These are phyloP conservation scores for Mobula hypostoma DNA, from an alignment of 2,113 vertebrate species.

Conservation along the genomic window DNA sequence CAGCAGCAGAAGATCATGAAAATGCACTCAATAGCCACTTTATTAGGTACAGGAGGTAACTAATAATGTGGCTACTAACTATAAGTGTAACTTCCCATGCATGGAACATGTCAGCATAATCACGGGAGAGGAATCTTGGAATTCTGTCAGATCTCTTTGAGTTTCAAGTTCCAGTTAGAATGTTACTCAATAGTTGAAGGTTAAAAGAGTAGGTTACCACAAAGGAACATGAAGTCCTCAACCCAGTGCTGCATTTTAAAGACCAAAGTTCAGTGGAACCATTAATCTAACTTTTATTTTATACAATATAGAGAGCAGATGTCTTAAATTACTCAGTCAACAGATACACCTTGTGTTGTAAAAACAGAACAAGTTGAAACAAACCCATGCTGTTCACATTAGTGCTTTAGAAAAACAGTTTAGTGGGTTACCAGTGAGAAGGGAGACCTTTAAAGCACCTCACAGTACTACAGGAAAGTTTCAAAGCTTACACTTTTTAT, in stretches of 20 bases:
- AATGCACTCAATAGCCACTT: no score
- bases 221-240: constrained; percentile 14
- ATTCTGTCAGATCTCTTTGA: not conserved
- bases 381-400: not conserved
- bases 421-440: not conserved
- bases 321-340: constrained; percentile 30
- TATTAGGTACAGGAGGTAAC: no score
- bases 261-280: constrained; percentile 19
- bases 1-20: no score
- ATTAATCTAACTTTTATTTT: constrained; percentile 29
- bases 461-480: not conserved
- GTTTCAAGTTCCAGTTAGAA: constrained; percentile 22
- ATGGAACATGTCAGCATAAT: not conserved
- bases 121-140: constrained; percentile 3
- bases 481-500: not conserved
- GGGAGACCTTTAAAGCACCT: not conserved
- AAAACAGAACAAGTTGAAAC: constrained; percentile 23
- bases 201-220: constrained; percentile 25
- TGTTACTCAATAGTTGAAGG: constrained; percentile 20
- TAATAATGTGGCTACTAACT: no score
- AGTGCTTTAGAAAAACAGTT: constrained; percentile 4
- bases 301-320: not conserved
- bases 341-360: constrained; percentile 15
- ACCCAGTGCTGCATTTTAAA: not conserved
- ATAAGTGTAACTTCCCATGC: not conserved